Percentiles rank a stretch among this genome's conserved stretches.
phyloP scores from a whole-genome alignment of 2,888 invertebrate genomes.

The Melanchra persicariae region DNA sequence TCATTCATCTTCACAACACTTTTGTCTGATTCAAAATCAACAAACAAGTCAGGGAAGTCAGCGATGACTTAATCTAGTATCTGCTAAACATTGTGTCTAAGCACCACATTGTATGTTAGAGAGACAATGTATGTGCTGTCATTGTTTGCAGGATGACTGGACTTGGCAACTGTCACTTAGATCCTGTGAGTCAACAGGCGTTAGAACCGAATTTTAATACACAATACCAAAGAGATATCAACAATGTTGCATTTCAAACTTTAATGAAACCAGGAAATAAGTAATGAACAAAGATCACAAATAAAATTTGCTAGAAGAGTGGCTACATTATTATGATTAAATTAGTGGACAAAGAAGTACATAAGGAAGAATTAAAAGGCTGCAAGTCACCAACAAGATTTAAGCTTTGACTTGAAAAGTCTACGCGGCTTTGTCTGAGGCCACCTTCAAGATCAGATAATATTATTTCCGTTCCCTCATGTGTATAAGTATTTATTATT shows the following conservation, averaged over 20 bases:
- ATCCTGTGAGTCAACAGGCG: constrained; percentile 29
- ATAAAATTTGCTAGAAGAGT: not conserved
- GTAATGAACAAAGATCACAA: not conserved
- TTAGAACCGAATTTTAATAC: constrained; percentile 26
- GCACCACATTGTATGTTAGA: not conserved
- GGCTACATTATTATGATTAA: not conserved
- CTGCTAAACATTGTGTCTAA: constrained; percentile 22
- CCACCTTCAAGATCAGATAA: not conserved
- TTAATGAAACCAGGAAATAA: not conserved
- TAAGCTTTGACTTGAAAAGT: not conserved
- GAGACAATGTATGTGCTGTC: constrained; percentile 49
- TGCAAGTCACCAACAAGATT: no score
- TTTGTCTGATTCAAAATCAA: constrained; percentile 14
- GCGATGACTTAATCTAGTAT: constrained; percentile 45
- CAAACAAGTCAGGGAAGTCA: constrained; percentile 27
- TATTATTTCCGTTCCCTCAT: no score
- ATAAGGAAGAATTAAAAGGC: not conserved
- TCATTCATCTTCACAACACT: not conserved
- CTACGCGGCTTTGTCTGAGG: not conserved
- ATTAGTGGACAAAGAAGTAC: no score
- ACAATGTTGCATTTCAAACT: constrained; percentile 2
- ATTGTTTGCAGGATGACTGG: constrained; percentile 52
- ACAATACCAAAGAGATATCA: not conserved
- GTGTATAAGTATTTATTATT: no score
- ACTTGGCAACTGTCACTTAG: constrained; percentile 26